These are phyloP conservation scores for Thera obeliscata DNA, from an alignment of 2,888 invertebrate genomes.

Conservation along the genomic window DNA sequence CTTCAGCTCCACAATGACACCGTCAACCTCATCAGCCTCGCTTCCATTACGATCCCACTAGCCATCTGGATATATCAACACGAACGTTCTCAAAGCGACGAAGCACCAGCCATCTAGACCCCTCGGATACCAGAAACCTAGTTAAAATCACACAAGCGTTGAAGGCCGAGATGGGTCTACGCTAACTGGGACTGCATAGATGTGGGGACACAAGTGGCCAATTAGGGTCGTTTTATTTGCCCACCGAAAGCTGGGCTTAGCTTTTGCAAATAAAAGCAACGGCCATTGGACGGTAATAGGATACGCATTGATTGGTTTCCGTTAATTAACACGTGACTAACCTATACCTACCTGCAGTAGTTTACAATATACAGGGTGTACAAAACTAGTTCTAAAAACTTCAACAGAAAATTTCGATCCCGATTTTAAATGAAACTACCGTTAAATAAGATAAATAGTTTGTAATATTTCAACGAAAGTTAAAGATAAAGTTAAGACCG, in stretches of 20 bases:
- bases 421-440: no score
- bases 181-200: constrained; percentile 23
- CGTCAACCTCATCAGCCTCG: constrained; percentile 36
- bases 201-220: constrained; percentile 43
- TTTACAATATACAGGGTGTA: no score
- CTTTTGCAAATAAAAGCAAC: constrained; percentile 42
- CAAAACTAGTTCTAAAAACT: no score
- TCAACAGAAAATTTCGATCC: no score
- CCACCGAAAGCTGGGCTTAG: constrained; percentile 42
- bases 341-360: no score
- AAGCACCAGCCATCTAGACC: constrained; percentile 36
- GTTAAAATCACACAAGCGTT: constrained; percentile 6
- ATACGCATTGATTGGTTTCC: constrained; percentile 24
- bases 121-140: constrained; percentile 18
- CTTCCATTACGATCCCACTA: constrained; percentile 37
- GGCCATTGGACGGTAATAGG: constrained; percentile 18
- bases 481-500: no score
- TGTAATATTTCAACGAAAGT: no score
- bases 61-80: constrained; percentile 43
- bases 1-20: constrained; percentile 33
- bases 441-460: no score
- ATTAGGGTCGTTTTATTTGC: constrained; percentile 45
- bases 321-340: constrained; percentile 17
- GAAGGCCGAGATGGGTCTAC: constrained; percentile 34
- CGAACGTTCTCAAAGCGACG: constrained; percentile 39